These are phyloP conservation scores for Nemurella pictetii DNA, from an alignment of 2,888 invertebrate species.

Conservation along the genomic window DNA sequence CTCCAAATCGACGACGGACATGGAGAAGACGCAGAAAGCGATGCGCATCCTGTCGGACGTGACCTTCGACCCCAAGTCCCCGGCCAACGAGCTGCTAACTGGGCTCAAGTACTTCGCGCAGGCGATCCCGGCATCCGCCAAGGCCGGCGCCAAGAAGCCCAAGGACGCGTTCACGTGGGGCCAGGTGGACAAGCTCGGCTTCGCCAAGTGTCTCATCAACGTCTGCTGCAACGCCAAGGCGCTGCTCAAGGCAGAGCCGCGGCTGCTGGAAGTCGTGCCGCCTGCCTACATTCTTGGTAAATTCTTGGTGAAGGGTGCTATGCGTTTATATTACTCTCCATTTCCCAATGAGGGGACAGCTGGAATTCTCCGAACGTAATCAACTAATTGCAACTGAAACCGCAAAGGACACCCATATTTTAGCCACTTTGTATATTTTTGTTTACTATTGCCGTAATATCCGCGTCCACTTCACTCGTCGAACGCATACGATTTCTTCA, in stretches of 20 bases:
- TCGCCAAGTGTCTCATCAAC: constrained; percentile 57
- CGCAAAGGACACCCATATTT: too few relatives aligned
- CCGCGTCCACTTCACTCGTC: too few relatives aligned
- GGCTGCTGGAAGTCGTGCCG: constrained; percentile 58
- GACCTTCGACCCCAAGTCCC: constrained; percentile 58
- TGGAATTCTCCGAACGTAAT: too few relatives aligned
- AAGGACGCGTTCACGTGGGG: constrained; percentile 48
- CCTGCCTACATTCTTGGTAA: constrained; percentile 64
- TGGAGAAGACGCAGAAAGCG: constrained; percentile 46
- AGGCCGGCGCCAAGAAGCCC: background rate
- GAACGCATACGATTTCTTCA: too few relatives aligned
- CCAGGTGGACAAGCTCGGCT: constrained; percentile 50
- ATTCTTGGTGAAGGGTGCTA: too few relatives aligned
- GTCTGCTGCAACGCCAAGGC: constrained; percentile 57
- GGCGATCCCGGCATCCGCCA: constrained; percentile 26
- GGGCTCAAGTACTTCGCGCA: constrained; percentile 58
- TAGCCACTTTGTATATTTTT: too few relatives aligned
- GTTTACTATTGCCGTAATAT: too few relatives aligned
- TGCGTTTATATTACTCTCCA: too few relatives aligned
- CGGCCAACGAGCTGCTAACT: constrained; percentile 61
- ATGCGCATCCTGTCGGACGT: constrained; percentile 55
- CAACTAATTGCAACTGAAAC: too few relatives aligned
- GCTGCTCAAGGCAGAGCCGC: constrained; percentile 56
- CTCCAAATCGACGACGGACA: constrained; percentile 29
- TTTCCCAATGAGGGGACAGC: too few relatives aligned